These are phyloP conservation scores for Temnothorax rugatulus DNA, from an alignment of 2,888 invertebrate genomes.

Conservation along the genomic window DNA sequence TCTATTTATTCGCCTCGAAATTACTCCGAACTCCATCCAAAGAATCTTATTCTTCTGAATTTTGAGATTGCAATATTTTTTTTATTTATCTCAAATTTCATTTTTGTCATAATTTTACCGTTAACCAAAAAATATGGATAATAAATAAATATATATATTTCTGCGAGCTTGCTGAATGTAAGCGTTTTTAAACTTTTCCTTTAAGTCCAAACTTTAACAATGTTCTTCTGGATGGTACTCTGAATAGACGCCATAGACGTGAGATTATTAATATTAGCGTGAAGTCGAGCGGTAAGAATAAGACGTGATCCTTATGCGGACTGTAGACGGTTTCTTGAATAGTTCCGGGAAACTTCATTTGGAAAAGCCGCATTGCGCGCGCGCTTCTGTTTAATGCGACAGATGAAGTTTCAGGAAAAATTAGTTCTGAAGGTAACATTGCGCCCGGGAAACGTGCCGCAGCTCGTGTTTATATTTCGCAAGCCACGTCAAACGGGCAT, in stretches of 20 bases:
- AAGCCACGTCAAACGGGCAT: constrained; percentile 52
- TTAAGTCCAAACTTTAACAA: not conserved
- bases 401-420: constrained; percentile 47
- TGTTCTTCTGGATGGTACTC: not conserved
- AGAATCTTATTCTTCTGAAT: constrained; percentile 2
- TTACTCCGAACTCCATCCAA: not conserved
- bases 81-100: not conserved
- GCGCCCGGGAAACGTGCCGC: not conserved
- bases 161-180: not conserved
- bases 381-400: constrained; percentile 31
- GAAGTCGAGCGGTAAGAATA: constrained; percentile 28
- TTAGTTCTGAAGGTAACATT: constrained; percentile 44
- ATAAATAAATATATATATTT: not conserved
- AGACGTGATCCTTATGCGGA: constrained; percentile 38
- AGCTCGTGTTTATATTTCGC: constrained; percentile 50
- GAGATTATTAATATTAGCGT: constrained; percentile 41
- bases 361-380: constrained; percentile 32
- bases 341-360: constrained; percentile 45
- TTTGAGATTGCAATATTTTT: not conserved
- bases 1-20: not conserved
- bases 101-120: not conserved
- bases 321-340: constrained; percentile 24
- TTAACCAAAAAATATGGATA: not conserved
- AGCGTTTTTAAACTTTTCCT: constrained; percentile 1
- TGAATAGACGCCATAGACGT: not conserved